phyloP scores from a whole-genome alignment of 2,113 vertebrate genomes.

The Salvelinus alpinus region DNA sequence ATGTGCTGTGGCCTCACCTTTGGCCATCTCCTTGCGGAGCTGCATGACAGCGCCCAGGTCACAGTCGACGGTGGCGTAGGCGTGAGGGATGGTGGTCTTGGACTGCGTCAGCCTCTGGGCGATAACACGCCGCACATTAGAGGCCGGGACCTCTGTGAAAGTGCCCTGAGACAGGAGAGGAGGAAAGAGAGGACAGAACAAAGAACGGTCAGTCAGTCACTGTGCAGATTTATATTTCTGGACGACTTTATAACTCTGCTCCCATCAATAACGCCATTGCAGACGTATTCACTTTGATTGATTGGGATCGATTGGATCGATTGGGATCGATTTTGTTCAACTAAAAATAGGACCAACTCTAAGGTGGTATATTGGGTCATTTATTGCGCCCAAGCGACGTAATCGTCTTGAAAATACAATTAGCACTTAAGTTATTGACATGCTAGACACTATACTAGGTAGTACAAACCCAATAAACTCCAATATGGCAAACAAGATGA shows the following conservation, averaged over 20 bases:
- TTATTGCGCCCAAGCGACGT: background rate
- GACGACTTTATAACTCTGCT: background rate
- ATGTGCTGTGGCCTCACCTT: conserved; percentile 71
- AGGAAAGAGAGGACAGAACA: background rate
- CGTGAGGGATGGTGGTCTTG: conserved; percentile 91
- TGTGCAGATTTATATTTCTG: background rate
- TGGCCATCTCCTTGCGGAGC: conserved; percentile 82
- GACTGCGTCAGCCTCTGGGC: conserved; percentile 93
- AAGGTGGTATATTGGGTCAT: background rate
- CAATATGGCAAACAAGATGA: too few relatives aligned
- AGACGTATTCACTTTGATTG: background rate
- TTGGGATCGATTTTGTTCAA: background rate
- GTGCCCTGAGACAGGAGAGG: conserved; percentile 73
- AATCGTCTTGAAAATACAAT: background rate
- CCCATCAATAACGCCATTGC: background rate
- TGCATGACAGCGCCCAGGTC: conserved; percentile 85
- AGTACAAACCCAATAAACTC: background rate
- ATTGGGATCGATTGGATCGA: background rate
- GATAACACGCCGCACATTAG: conserved; percentile 89
- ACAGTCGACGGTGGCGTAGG: conserved; percentile 89
- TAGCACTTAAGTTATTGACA: too few relatives aligned
- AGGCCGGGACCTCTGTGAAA: conserved; percentile 90
- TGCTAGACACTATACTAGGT: too few relatives aligned
- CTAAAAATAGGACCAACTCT: background rate
- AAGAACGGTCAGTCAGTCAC: background rate